Conservation (phyloP, 2,797 vertebrate genomes). For the Sebastes hubbsi region DNA sequence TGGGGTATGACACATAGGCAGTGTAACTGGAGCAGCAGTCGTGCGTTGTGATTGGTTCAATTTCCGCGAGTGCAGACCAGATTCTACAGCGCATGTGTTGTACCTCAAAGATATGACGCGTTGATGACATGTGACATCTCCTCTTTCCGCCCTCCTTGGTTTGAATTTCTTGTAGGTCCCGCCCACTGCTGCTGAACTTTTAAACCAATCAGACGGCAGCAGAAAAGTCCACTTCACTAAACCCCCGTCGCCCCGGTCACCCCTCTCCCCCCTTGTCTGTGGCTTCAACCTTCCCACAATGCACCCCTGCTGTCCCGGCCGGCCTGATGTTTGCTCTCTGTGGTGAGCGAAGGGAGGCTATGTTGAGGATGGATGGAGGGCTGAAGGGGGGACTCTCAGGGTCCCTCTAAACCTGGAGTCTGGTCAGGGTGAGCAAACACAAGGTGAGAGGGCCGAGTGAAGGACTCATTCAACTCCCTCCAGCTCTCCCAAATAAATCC, state of each 20-base stretch:
- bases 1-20: too few relatives aligned
- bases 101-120: too few relatives aligned
- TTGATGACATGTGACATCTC: too few relatives aligned
- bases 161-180: neutral
- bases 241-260: conserved; percentile 1
- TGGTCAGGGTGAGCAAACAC: conserved; percentile 68
- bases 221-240: neutral
- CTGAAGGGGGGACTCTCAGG: conserved; percentile 26
- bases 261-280: conserved; percentile 25
- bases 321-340: conserved; percentile 65
- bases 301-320: conserved; percentile 50
- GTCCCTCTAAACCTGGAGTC: conserved; percentile 62
- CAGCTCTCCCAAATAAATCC: conserved; percentile 19
- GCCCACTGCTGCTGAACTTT: neutral
- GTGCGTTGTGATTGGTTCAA: too few relatives aligned
- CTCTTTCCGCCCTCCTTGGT: too few relatives aligned
- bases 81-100: too few relatives aligned
- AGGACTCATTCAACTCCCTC: conserved; percentile 19
- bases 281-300: conserved; percentile 52
- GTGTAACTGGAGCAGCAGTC: too few relatives aligned
- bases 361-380: conserved; percentile 25
- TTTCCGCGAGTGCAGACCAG: too few relatives aligned
- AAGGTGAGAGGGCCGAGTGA: conserved; percentile 64
- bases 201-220: neutral
- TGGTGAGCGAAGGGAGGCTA: conserved; percentile 42